Percentiles rank a stretch among this genome's conserved stretches.
Conservation (phyloP, 2,113 vertebrate genomes). For the Odocoileus hemionus region DNA sequence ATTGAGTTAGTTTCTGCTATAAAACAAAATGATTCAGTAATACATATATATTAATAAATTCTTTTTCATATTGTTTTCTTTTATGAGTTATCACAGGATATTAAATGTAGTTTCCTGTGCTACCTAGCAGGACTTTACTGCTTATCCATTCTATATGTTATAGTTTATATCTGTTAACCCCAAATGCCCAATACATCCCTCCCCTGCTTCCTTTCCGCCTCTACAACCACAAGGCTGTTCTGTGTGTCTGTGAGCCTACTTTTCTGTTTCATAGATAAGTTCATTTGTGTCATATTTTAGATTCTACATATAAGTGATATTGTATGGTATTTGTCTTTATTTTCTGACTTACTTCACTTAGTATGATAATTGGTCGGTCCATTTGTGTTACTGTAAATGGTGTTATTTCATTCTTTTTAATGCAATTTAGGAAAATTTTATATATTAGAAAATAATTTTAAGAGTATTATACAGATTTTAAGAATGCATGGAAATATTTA, state of each 20-base stretch:
- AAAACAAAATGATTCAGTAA: background rate
- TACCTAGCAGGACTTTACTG: background rate
- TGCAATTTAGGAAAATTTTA: background rate
- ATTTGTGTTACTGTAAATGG: background rate
- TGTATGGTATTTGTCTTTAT: background rate
- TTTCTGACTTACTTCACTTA: background rate
- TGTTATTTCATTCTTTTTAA: background rate
- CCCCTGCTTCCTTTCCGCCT: background rate
- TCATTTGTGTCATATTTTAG: background rate
- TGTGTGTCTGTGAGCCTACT: background rate
- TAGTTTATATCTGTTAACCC: background rate
- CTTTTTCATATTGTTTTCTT: background rate
- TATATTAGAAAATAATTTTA: conserved; percentile 30
- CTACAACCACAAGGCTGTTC: background rate
- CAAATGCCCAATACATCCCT: background rate
- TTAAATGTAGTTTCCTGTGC: background rate
- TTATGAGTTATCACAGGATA: background rate
- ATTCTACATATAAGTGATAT: background rate
- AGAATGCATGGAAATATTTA: background rate
- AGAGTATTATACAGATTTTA: background rate
- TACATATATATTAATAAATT: background rate
- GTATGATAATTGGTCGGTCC: background rate
- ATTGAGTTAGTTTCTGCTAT: background rate
- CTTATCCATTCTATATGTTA: background rate
- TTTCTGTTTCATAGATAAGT: background rate